These are phyloP conservation scores for Anableps anableps DNA, from an alignment of 2,797 vertebrate species.

Conservation along the genomic window DNA sequence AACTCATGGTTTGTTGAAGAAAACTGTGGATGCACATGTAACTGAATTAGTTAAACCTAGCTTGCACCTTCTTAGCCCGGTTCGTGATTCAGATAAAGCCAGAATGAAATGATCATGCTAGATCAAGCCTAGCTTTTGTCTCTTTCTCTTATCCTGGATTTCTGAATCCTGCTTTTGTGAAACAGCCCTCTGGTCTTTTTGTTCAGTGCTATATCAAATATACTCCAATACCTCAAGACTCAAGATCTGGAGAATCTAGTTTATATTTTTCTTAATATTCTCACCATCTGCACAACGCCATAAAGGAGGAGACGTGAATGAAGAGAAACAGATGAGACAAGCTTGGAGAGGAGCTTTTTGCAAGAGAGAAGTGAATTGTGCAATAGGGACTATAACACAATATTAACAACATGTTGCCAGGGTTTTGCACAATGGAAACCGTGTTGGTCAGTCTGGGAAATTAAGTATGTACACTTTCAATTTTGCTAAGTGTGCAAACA, in stretches of 20 bases:
- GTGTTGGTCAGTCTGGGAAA: not conserved
- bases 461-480: not conserved
- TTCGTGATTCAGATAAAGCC: no score
- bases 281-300: no score
- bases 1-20: no score
- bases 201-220: not conserved
- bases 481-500: slow-evolving; percentile 13
- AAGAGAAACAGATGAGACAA: slow-evolving; percentile 60
- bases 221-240: not conserved
- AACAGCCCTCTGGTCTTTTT: no score
- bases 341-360: slow-evolving; percentile 29
- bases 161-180: no score
- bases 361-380: slow-evolving; percentile 42
- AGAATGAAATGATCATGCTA: no score
- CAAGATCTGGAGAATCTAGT: not conserved
- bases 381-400: slow-evolving; percentile 46
- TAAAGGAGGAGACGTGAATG: slow-evolving; percentile 16
- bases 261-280: not conserved
- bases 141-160: no score
- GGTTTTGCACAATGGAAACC: slow-evolving; percentile 26
- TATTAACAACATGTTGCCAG: slow-evolving; percentile 36
- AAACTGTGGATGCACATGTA: no score
- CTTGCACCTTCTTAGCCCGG: no score
- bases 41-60: no score
- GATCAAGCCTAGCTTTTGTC: no score